phyloP scores from a whole-genome alignment of 2,888 invertebrate genomes.

The Drosophila barbarae region DNA sequence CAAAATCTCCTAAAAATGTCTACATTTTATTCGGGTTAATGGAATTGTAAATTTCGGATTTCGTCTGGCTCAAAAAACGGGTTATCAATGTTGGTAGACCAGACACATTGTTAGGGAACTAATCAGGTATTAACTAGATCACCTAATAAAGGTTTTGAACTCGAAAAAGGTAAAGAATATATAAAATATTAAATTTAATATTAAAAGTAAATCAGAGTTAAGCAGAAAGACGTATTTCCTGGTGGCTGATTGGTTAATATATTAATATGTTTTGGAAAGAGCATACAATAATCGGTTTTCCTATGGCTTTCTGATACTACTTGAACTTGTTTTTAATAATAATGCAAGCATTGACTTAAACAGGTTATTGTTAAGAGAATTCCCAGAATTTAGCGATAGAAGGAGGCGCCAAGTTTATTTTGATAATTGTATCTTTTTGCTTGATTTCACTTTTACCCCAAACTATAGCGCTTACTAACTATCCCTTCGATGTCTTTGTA shows the following conservation, averaged over 20 bases:
- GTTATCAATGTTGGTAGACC: slow-evolving; percentile 2
- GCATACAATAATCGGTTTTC: background rate
- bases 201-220: background rate
- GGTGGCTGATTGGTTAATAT: too few relatives aligned
- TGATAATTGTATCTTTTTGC: background rate
- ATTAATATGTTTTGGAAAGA: background rate
- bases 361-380: slow-evolving; percentile 4
- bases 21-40: slow-evolving; percentile 14
- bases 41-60: slow-evolving; percentile 9
- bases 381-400: background rate
- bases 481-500: background rate
- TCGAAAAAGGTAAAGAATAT: background rate
- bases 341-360: slow-evolving; percentile 1
- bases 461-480: background rate
- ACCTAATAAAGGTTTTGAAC: background rate
- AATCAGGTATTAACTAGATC: background rate
- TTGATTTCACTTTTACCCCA: background rate
- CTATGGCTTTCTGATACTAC: background rate
- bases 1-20: background rate
- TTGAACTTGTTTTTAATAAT: slow-evolving; percentile 2
- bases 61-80: slow-evolving; percentile 4
- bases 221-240: background rate
- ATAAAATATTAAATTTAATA: background rate
- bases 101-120: slow-evolving; percentile 5
- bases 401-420: background rate